Base-by-base conservation (phyloP, 2,888 invertebrate species). In the Eristalinus sepulchralis region DNA sequence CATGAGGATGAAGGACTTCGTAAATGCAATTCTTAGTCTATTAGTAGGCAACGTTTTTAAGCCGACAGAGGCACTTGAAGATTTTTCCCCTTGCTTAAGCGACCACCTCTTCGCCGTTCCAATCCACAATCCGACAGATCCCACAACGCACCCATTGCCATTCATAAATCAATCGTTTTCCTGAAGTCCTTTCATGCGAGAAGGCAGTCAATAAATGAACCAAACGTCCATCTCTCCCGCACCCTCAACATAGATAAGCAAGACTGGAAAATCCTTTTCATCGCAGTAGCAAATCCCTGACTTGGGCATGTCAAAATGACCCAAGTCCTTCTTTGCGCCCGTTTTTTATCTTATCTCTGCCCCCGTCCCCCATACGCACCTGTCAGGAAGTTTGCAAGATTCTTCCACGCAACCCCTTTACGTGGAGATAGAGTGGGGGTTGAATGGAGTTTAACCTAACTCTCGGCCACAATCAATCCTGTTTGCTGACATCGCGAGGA, bases 281-380 rank as follows among this genome's bases (percentile, higher is more conserved):
- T 55, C 66, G 63, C 24, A 59, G 33, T n/a, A 62, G 64, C 68
- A 80, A 84, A 80, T 80, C 76, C 81, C 62, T n/a, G 34, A 62
- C 59, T 76, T 67, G 67, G 39, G 60, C 70, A 53, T 36, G 53
- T 81, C 60, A 75, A 66, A 75, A 53, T 64, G 33, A 79, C 59
- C 75, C 31, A 27, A 63, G 5, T 47, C 36, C 33, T 78, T 34
- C 24, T 6, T 47, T 11, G 22, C 24, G 55, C 71, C 64, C 27
- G 11, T 53, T 57, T 39, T n/a, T 33, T 53, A 59, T 79, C 75
- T 70, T 24, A 36, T 33, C 10, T 39, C 34, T 34, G 36, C 84
- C 81, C 84, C 20, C n/a, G 57, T 62, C 72, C 17, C 24, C 60
- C 53, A 36, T 20, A 34, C 34, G 63, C 68, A 83, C 79, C 79